Conservation (phyloP, 2,888 invertebrate genomes). For the Halictus quadricinctus region DNA sequence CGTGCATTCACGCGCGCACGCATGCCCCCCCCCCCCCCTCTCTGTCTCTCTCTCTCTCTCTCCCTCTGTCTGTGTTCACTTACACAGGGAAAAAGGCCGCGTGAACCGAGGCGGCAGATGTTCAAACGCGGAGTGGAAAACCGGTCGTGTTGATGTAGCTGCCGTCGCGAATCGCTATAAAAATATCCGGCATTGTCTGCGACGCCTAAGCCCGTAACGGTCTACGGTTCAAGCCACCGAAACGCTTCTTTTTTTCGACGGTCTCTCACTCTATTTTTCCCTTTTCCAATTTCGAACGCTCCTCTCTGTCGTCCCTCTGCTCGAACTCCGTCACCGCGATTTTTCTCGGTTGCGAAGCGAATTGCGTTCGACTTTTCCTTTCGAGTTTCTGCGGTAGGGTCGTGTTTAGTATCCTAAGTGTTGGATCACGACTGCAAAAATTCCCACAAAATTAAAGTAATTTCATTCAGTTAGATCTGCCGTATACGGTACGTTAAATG, state of each 20-base stretch:
- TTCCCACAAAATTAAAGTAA: neutral
- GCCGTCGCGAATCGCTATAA: conserved; percentile 82
- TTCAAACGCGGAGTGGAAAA: conserved; percentile 79
- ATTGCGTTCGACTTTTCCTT: too few species aligned
- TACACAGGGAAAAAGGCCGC: conserved; percentile 10
- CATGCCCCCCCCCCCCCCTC: neutral
- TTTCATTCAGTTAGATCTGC: neutral
- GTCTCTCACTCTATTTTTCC: neutral
- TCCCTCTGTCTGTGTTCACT: neutral
- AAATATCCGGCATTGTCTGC: conserved; percentile 81
- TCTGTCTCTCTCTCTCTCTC: neutral
- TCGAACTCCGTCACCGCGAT: neutral
- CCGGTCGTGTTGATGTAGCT: conserved; percentile 83
- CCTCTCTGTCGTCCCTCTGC: neutral
- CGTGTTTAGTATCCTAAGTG: neutral
- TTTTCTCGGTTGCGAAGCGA: too few species aligned
- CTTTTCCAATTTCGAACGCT: neutral
- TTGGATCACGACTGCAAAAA: neutral
- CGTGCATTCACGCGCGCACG: conserved; percentile 1
- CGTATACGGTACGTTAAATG: neutral
- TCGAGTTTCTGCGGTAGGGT: neutral
- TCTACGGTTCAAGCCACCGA: conserved; percentile 64
- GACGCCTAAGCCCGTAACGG: conserved; percentile 75
- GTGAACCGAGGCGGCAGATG: conserved; percentile 79
- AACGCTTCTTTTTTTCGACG: conserved; percentile 55